Evolutionary conservation across 2,888 invertebrate genomes (phyloP).

Genomic region (Tillus elongatus): DNA sequence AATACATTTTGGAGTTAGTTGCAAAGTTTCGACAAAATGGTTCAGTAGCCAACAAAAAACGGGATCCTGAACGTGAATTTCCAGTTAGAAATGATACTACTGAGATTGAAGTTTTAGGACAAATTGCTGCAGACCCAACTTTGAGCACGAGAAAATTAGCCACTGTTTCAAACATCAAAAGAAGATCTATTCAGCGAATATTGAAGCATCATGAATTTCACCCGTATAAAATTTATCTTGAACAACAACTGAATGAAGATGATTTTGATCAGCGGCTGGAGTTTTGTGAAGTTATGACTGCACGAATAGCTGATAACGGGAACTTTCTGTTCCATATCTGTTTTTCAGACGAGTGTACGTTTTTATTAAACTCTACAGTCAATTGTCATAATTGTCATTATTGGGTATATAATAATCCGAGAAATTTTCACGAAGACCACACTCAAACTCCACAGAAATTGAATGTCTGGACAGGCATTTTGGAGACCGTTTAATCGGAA

Average conservation of each 20-base stretch:
- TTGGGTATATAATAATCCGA: neutral
- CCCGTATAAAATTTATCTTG: constrained; percentile 1
- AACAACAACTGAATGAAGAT: neutral
- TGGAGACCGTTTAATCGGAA: constrained; percentile 1
- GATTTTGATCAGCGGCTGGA: constrained; percentile 2
- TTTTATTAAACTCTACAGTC: neutral
- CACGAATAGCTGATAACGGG: too few species aligned
- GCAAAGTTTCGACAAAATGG: too few species aligned
- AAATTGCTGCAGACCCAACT: too few species aligned
- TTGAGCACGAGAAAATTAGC: too few species aligned
- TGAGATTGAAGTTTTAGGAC: too few species aligned
- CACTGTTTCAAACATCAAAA: too few species aligned
- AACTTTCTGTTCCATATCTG: neutral
- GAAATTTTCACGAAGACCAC: neutral
- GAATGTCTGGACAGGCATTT: constrained; percentile 2
- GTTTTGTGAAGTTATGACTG: constrained; percentile 2
- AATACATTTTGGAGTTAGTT: too few species aligned
- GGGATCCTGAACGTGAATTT: too few species aligned
- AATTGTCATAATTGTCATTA: neutral
- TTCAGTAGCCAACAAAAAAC: too few species aligned
- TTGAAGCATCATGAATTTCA: too few species aligned
- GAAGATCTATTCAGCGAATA: too few species aligned
- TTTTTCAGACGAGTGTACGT: neutral
- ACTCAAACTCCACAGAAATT: neutral
- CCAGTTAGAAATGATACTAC: too few species aligned